Evolutionary conservation across 2,888 invertebrate species (phyloP).

Genomic region (Heliconius ethilla): DNA sequence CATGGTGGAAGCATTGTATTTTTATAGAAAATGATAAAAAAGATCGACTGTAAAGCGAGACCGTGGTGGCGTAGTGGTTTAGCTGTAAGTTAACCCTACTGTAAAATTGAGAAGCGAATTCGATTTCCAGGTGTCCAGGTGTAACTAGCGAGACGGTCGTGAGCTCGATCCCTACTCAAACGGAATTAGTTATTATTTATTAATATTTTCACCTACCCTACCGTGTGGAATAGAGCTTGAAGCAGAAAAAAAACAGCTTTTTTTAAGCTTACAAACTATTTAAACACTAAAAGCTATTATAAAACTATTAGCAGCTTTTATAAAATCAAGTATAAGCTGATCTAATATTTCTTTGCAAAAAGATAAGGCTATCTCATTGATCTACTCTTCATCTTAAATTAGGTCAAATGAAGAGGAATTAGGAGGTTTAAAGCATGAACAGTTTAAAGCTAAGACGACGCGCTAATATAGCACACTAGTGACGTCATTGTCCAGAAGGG

Average conservation of each 20-base stretch:
- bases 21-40: neutral
- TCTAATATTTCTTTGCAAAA: neutral
- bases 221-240: no score
- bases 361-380: constrained; percentile 14
- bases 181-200: no score
- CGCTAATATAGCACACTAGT: no score
- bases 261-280: neutral
- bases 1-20: neutral
- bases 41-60: no score
- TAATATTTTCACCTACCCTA: no score
- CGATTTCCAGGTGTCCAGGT: neutral
- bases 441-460: no score
- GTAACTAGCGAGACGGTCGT: no score
- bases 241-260: neutral
- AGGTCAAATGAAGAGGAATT: neutral
- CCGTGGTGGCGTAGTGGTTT: neutral
- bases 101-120: neutral
- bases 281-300: neutral
- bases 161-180: no score
- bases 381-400: neutral
- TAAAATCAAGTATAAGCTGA: neutral
- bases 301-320: neutral
- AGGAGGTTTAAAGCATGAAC: no score
- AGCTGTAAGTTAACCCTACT: neutral
- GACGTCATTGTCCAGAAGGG: no score